A percentile compares a stretch with the other conserved stretches of the same genome.
phyloP scores from a whole-genome alignment of 2,888 invertebrate species.

The Hipparchia semele region DNA sequence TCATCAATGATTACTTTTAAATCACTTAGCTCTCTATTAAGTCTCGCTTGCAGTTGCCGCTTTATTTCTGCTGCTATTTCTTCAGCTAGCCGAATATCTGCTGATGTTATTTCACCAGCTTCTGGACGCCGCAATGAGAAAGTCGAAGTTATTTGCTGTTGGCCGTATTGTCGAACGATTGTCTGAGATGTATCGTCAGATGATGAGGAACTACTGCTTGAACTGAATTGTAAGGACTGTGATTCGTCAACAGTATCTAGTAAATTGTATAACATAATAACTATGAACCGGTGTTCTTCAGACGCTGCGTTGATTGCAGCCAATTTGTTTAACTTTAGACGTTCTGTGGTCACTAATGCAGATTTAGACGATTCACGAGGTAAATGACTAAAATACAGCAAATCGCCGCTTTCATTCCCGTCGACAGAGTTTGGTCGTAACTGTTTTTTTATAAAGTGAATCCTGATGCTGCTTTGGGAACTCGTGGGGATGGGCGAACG shows the following conservation, averaged over 20 bases:
- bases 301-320: slow-evolving; percentile 42
- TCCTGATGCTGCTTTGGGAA: slow-evolving; percentile 37
- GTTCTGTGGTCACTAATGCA: slow-evolving; percentile 56
- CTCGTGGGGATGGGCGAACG: not conserved
- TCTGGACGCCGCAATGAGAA: not conserved
- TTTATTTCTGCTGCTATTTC: slow-evolving; percentile 43
- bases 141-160: slow-evolving; percentile 45
- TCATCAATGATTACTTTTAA: slow-evolving; percentile 20
- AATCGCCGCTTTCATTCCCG: slow-evolving; percentile 36
- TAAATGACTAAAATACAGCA: slow-evolving; percentile 44
- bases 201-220: slow-evolving; percentile 28
- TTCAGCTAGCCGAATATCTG: slow-evolving; percentile 40
- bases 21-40: slow-evolving; percentile 38
- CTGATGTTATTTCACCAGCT: slow-evolving; percentile 24
- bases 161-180: slow-evolving; percentile 50
- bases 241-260: slow-evolving; percentile 46
- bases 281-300: slow-evolving; percentile 54
- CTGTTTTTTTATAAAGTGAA: slow-evolving; percentile 43
- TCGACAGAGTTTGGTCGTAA: slow-evolving; percentile 23
- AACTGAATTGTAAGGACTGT: slow-evolving; percentile 2
- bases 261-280: slow-evolving; percentile 54
- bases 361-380: slow-evolving; percentile 45
- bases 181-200: slow-evolving; percentile 14
- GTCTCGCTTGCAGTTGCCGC: slow-evolving; percentile 38
- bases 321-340: slow-evolving; percentile 45